phyloP scores from a whole-genome alignment of 2,113 vertebrate genomes.

The Indicator indicator region DNA sequence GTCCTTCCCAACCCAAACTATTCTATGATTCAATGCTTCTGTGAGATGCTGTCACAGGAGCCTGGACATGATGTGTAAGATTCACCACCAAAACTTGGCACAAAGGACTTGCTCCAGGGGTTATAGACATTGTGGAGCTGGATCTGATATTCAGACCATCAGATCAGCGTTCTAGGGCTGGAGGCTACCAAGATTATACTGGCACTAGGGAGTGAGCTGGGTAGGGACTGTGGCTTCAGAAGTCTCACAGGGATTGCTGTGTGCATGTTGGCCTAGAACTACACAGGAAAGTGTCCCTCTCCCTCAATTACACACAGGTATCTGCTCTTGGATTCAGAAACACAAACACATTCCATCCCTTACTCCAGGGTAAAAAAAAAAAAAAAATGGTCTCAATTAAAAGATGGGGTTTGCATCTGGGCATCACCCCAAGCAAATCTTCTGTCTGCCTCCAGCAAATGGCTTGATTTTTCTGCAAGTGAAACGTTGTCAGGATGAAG shows the following conservation, averaged over 20 bases:
- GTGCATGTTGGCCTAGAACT: neutral
- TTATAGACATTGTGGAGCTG: neutral
- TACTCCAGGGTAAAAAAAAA: neutral
- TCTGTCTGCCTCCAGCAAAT: constrained; percentile 34
- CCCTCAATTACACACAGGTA: neutral
- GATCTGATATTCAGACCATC: neutral
- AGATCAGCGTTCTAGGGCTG: neutral
- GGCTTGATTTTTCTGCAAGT: constrained; percentile 22
- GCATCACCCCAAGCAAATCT: constrained; percentile 32
- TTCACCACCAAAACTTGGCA: neutral
- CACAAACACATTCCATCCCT: neutral
- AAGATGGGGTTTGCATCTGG: neutral
- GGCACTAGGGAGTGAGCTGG: neutral
- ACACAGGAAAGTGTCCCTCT: neutral
- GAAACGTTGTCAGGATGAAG: constrained; percentile 55
- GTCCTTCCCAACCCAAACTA: too few relatives aligned
- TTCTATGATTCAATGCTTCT: neutral
- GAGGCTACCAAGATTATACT: neutral
- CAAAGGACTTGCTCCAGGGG: neutral
- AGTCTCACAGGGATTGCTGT: neutral
- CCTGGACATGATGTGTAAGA: neutral
- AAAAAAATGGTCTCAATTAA: constrained; percentile 28
- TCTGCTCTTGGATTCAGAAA: neutral
- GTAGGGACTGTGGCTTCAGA: neutral
- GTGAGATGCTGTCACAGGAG: neutral